phyloP scores from a whole-genome alignment of 2,113 vertebrate species.

The Poeciliopsis retropinna region DNA sequence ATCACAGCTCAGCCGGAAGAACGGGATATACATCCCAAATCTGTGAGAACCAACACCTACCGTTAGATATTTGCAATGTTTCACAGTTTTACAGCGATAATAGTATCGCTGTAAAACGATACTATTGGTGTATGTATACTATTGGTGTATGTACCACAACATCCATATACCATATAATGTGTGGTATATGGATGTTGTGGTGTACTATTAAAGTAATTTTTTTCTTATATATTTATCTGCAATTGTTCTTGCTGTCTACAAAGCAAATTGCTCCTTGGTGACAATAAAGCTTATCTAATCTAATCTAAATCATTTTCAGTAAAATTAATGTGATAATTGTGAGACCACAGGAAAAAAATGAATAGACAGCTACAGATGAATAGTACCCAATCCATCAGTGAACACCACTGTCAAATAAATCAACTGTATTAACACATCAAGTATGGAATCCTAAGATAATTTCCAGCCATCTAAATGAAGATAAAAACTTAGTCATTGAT shows the following conservation, averaged over 20 bases:
- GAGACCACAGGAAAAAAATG: background rate
- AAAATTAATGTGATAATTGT: background rate
- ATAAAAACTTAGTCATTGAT: background rate
- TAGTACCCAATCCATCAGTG: background rate
- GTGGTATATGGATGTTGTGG: too few relatives aligned
- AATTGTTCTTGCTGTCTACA: too few relatives aligned
- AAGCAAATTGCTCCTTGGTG: too few relatives aligned
- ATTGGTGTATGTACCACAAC: too few relatives aligned
- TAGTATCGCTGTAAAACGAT: too few relatives aligned
- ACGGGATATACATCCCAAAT: conserved; percentile 98
- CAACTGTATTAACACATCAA: too few relatives aligned
- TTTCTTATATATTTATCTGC: too few relatives aligned
- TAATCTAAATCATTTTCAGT: background rate
- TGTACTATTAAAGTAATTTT: too few relatives aligned
- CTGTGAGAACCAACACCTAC: conserved; percentile 64
- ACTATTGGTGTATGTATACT: too few relatives aligned
- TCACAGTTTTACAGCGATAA: background rate
- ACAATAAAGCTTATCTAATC: too few relatives aligned
- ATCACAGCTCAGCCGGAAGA: conserved; percentile 93
- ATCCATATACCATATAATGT: too few relatives aligned
- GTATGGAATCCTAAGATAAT: background rate
- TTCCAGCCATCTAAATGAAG: background rate
- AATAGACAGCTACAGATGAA: background rate
- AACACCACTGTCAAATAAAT: too few relatives aligned
- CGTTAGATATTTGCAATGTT: background rate